Base-by-base conservation (phyloP, 1,140 invertebrate genomes). In the Helicoverpa armigera region DNA sequence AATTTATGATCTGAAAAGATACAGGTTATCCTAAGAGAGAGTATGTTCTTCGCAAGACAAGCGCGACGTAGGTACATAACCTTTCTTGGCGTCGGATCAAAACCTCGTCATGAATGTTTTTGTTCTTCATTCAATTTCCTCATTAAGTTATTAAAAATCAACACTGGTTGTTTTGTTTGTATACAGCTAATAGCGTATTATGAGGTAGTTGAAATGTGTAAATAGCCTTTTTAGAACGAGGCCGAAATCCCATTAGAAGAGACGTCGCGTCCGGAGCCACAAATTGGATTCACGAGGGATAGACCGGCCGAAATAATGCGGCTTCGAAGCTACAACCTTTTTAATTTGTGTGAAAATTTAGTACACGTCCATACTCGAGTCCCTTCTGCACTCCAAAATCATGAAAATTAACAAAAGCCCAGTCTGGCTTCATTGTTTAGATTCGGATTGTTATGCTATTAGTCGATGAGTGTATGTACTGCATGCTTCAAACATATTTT, bases 211-310 rank as follows among this genome's bases (percentile, higher is more conserved):
- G 83, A 79, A 80, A 83, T 75, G 86, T 86, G 86, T 89, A 88
- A 89, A 90, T 90, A 88, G 85, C 75, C 87, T 89, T 89, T 90
- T 89, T 86, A 84, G 78, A 83, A 80, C 76, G 83, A 82, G 83
- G 50, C 77, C 79, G 73, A 88, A 91, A 91, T 90, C 87, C 85
- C 82, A 91, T 91, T 90, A 90, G 67, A 70, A 79, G 85, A 86
- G 86, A 89, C 83, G 87, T 87, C 83, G 85, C 80, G 78, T 79
- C 80, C 83, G 69, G 82, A 81, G 78, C 83, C 85, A 83, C 84
- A 91, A 88, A 88, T 89, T 89, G 88, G 88, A 89, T 91, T 87
- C 85, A 82, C 82, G 82, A 86, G 85, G 85, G 84, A 90, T 86
- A 87, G 85, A 85, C 83, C 82, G 82, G 67, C 81, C 81, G 81